phyloP scores from a whole-genome alignment of 2,888 invertebrate species.

The Sthenelais limicola region DNA sequence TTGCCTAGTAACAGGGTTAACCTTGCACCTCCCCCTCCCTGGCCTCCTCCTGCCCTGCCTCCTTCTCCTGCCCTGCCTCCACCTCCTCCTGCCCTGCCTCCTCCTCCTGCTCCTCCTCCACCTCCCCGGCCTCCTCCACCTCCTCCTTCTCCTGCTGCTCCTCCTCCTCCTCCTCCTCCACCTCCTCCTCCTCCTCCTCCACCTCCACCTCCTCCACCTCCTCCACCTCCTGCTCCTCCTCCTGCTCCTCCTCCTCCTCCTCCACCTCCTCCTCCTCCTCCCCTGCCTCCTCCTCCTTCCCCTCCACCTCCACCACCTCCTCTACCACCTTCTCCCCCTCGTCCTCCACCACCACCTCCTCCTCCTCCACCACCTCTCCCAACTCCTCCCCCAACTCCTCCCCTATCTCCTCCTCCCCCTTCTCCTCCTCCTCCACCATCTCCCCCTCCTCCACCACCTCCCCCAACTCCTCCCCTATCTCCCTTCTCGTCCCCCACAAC shows the following conservation, averaged over 20 bases:
- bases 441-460: too few species aligned
- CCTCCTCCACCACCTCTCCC: too few species aligned
- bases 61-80: background rate
- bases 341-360: background rate
- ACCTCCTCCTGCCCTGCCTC: background rate
- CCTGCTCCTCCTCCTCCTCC: background rate
- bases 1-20: too few species aligned
- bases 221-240: background rate
- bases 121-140: background rate
- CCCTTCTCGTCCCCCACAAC: too few species aligned
- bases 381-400: too few species aligned
- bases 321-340: background rate
- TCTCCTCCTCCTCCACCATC: too few species aligned
- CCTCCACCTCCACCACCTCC: constrained; percentile 18
- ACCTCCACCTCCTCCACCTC: too few species aligned
- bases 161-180: too few species aligned
- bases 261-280: constrained; percentile 3
- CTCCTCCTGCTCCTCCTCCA: background rate
- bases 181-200: too few species aligned
- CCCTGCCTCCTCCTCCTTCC: background rate
- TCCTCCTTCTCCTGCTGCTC: too few species aligned
- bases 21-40: background rate
- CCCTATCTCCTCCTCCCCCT: too few species aligned
- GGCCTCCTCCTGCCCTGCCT: constrained; percentile 13
- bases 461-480: too few species aligned